These are phyloP conservation scores for Cryptosula pallasiana DNA, from an alignment of 2,888 invertebrate species.

Conservation along the genomic window DNA sequence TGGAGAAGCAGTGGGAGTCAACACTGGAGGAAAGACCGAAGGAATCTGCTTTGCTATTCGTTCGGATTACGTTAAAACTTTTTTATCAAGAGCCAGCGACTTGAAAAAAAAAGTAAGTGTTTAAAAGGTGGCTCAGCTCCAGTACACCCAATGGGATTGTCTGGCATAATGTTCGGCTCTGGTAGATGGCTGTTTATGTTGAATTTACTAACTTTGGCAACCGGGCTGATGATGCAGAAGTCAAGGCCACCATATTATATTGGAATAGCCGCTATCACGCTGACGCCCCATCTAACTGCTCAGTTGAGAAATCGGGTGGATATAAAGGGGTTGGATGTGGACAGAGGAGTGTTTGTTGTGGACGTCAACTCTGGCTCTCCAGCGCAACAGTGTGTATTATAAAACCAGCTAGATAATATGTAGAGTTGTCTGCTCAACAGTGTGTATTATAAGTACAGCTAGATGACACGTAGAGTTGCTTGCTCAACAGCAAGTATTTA, in stretches of 20 bases:
- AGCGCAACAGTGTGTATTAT: constrained; percentile 68
- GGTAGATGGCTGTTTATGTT: no score
- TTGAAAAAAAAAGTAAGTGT: constrained; percentile 35
- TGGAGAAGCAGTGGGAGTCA: constrained; percentile 80
- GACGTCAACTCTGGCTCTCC: constrained; percentile 82
- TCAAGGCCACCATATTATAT: constrained; percentile 60
- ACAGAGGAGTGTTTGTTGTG: constrained; percentile 79
- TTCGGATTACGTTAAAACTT: constrained; percentile 71
- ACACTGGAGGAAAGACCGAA: constrained; percentile 58
- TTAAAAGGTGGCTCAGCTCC: no score
- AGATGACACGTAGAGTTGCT: no score
- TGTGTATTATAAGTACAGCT: no score
- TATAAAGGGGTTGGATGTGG: constrained; percentile 64
- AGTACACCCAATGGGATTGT: no score
- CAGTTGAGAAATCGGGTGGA: constrained; percentile 60
- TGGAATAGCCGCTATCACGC: constrained; percentile 83
- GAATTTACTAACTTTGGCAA: no score
- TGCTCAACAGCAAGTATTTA: no score
- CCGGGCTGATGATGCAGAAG: neutral
- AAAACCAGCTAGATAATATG: no score
- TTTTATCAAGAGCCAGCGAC: constrained; percentile 58
- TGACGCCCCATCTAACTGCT: constrained; percentile 70
- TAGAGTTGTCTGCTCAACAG: no score
- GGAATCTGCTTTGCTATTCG: constrained; percentile 96
- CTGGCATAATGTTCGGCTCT: no score